phyloP scores from a whole-genome alignment of 1,140 invertebrate genomes.

The Monochamus saltuarius region DNA sequence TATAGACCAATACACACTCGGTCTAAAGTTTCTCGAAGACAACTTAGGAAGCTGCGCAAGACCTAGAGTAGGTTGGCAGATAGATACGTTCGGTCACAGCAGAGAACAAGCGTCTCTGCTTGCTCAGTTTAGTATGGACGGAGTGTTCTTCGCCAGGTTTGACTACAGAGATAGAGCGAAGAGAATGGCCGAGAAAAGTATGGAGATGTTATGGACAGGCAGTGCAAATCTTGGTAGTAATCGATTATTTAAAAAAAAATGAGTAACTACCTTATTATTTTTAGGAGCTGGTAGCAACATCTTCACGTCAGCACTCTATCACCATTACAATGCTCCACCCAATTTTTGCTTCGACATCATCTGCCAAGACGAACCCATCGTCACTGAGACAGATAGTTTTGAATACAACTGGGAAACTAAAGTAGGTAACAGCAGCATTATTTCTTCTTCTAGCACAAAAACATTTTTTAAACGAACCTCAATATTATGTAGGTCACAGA shows the following conservation, averaged over 20 bases:
- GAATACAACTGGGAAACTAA: conserved; percentile 70
- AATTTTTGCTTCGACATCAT: conserved; percentile 89
- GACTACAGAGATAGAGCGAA: conserved; percentile 73
- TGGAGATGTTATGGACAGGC: conserved; percentile 78
- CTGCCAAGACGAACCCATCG: conserved; percentile 80
- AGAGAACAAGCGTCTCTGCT: conserved; percentile 69
- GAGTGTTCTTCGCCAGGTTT: conserved; percentile 70
- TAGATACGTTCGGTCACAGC: conserved; percentile 76
- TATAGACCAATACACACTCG: conserved; percentile 78
- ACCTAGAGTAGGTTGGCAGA: conserved; percentile 73
- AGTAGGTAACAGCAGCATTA: conserved; percentile 54
- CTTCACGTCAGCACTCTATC: conserved; percentile 73
- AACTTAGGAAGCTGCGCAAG: conserved; percentile 66
- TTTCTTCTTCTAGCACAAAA: background rate
- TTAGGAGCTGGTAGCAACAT: conserved; percentile 60
- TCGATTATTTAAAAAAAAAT: background rate
- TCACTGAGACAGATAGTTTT: conserved; percentile 69
- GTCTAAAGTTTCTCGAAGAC: conserved; percentile 58
- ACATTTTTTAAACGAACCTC: background rate
- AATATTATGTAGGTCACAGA: conserved; percentile 50
- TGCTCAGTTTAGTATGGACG: conserved; percentile 72
- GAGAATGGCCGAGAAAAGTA: conserved; percentile 62
- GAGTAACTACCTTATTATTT: conserved; percentile 21
- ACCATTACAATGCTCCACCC: conserved; percentile 77
- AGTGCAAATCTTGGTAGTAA: conserved; percentile 59